These are phyloP conservation scores for Channa argus DNA, from an alignment of 2,113 vertebrate species.

Conservation along the genomic window DNA sequence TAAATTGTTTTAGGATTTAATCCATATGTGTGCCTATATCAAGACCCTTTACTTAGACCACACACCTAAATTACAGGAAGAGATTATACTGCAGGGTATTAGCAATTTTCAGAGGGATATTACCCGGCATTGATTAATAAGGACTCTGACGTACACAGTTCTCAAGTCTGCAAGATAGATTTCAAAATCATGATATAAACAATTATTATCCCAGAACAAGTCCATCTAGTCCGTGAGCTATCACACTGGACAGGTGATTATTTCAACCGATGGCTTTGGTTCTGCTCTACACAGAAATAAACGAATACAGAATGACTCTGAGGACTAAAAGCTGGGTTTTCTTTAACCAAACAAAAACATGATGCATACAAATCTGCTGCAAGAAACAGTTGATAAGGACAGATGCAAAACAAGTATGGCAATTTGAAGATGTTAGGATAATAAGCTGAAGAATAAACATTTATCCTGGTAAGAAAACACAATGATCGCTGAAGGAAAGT, in stretches of 20 bases:
- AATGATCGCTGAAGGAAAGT: constrained; percentile 8
- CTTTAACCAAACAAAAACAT: background rate
- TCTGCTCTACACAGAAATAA: background rate
- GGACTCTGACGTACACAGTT: constrained; percentile 13
- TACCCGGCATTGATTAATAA: constrained; percentile 14
- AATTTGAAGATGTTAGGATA: background rate
- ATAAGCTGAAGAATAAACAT: background rate
- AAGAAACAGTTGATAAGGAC: background rate
- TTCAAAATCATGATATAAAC: constrained; percentile 22
- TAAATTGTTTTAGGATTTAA: constrained; percentile 1
- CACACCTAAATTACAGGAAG: constrained; percentile 2
- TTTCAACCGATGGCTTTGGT: constrained; percentile 9
- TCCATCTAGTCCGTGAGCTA: background rate
- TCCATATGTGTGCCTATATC: background rate
- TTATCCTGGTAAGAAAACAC: background rate
- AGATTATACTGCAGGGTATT: constrained; percentile 22
- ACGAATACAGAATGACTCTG: background rate
- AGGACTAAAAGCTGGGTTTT: background rate
- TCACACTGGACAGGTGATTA: constrained; percentile 22
- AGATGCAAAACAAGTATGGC: background rate
- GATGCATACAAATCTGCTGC: background rate
- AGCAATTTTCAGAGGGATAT: constrained; percentile 37
- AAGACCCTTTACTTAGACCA: constrained; percentile 39
- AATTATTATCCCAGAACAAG: constrained; percentile 17
- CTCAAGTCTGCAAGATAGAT: constrained; percentile 12